These are phyloP conservation scores for Numenius phaeopus DNA, from an alignment of 2,797 vertebrate genomes.

Conservation along the genomic window DNA sequence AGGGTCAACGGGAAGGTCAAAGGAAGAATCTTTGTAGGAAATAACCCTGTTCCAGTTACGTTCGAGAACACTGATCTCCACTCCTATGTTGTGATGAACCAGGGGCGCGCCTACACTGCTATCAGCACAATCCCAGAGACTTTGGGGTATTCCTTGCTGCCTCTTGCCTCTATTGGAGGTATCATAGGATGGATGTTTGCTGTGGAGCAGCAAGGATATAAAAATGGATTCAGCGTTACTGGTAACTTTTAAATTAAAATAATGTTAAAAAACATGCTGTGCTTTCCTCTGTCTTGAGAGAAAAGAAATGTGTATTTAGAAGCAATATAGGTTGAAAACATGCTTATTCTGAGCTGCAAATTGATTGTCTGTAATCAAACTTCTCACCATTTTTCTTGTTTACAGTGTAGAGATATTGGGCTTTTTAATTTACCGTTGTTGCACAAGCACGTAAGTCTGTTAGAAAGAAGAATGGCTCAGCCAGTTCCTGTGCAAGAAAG, in stretches of 20 bases:
- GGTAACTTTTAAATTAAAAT: constrained; percentile 80
- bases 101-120: constrained; percentile 94
- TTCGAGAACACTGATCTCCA: constrained; percentile 93
- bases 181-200: constrained; percentile 97
- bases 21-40: constrained; percentile 89
- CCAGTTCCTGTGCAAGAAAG: background rate
- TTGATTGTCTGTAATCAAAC: background rate
- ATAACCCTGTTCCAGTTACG: constrained; percentile 77
- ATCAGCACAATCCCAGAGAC: constrained; percentile 89
- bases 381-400: background rate
- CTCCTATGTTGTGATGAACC: constrained; percentile 94
- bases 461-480: background rate
- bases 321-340: background rate
- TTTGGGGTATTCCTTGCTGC: constrained; percentile 88
- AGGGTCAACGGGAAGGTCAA: constrained; percentile 94
- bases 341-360: background rate
- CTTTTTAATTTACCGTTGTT: background rate
- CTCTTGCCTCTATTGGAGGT: constrained; percentile 89
- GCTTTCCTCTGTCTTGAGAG: background rate
- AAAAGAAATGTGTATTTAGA: background rate
- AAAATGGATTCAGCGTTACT: constrained; percentile 93
- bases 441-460: background rate
- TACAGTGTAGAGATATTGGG: background rate
- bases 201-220: constrained; percentile 91
- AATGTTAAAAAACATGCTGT: background rate